Evolutionary conservation across 30 jellyfish, hydroid and myxozoan genomes (phyloP), one percentile per base, ranked within the genome.

Genomic region (Rhopilema esculentum): DNA sequence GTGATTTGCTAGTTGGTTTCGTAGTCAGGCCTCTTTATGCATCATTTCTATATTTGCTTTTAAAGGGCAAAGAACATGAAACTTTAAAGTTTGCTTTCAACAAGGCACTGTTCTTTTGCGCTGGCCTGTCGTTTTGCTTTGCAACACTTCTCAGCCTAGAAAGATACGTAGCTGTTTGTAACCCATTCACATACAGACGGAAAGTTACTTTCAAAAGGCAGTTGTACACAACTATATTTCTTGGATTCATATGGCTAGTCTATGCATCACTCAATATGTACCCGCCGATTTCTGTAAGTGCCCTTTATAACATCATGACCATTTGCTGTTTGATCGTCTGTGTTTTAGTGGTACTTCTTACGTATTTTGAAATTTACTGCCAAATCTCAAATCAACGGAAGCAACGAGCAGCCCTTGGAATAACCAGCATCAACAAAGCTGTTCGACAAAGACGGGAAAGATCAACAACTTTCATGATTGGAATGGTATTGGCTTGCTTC

Each of bases 101-200:
- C 1, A 30, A 26, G 27, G 30, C 81, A 0, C 33, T 70, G n/a
- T 70, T 70, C 24, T 30, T 18, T 9, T 26, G 81, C 49, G 81
- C 66, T 8, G 81, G 81, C 22, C 24, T 70, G 81, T 70, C 81
- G n/a, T 76, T 76, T 27, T 76, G 63, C 28, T 51, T 76, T 53
- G 87, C 75, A 16, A 75, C 87, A 23, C 49, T 20, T 50, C 17
- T 76, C 8, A 52, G 31, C 27, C 16, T 75, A 29, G 96, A 88
- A 18, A 27, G 96, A 21, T 88, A 79, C 80, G 30, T 88, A 4
- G 96, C 96, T 8, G 71, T 88, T 0, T 88, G 86, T 29, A 52
- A 79, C 25, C 89, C 96, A 21, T 88, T 88, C 69, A 19, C 50
- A 0, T 88, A 88, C 70, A 29, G 75, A n/a, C 49, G 82, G 29